Evolutionary conservation across 2,113 vertebrate species (phyloP).

Genomic region (Typhlomys cinereus): DNA sequence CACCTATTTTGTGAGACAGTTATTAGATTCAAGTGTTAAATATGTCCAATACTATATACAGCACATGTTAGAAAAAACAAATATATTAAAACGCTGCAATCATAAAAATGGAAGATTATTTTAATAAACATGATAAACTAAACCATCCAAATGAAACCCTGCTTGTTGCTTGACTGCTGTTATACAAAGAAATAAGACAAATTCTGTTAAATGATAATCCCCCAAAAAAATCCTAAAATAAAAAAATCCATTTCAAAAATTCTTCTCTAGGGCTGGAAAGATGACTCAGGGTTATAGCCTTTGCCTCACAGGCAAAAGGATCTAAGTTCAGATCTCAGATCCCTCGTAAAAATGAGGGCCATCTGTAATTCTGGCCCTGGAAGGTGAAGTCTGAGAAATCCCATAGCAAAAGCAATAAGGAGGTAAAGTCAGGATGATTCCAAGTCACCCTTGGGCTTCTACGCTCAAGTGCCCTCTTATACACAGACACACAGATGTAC

Average conservation of each 20-base stretch:
- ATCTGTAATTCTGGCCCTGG: too few species aligned
- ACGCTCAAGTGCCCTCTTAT: too few species aligned
- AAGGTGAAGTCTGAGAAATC: too few species aligned
- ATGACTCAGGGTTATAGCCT: too few species aligned
- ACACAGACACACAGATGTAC: too few species aligned
- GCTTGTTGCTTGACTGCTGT: background rate
- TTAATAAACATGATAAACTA: constrained; percentile 47
- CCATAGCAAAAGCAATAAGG: too few species aligned
- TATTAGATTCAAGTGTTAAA: background rate
- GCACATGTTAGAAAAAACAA: constrained; percentile 17
- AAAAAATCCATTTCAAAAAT: background rate
- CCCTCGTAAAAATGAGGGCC: too few species aligned
- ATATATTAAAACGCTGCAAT: background rate
- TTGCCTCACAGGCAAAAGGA: too few species aligned
- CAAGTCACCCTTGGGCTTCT: too few species aligned
- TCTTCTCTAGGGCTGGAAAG: background rate
- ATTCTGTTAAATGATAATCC: background rate
- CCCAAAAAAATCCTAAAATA: background rate
- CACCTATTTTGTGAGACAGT: background rate
- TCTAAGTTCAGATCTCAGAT: too few species aligned
- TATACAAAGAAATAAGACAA: constrained; percentile 24
- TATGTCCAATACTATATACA: background rate
- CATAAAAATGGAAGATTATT: constrained; percentile 31
- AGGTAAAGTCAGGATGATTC: too few species aligned
- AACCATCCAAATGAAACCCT: constrained; percentile 6